phyloP scores from a whole-genome alignment of 1,140 invertebrate genomes.

The Leptinotarsa texana region DNA sequence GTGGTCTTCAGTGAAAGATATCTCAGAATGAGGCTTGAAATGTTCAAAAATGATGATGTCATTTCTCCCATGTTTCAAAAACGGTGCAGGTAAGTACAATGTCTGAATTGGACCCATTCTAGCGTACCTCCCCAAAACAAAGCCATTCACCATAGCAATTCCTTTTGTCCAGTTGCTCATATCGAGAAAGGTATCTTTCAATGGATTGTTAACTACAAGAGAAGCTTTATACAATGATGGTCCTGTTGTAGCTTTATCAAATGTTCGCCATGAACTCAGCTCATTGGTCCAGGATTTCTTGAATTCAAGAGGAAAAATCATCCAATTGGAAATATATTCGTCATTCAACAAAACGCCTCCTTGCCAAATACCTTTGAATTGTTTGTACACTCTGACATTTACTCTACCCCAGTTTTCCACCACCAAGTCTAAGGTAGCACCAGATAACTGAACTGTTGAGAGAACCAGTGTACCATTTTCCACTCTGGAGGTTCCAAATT shows the following conservation, averaged over 20 bases:
- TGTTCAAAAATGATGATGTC: slow-evolving; percentile 55
- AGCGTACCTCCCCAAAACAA: slow-evolving; percentile 66
- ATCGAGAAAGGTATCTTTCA: slow-evolving; percentile 52
- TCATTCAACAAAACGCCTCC: slow-evolving; percentile 56
- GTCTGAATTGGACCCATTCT: slow-evolving; percentile 63
- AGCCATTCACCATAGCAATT: slow-evolving; percentile 67
- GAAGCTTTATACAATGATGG: slow-evolving; percentile 51
- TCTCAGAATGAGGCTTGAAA: slow-evolving; percentile 39
- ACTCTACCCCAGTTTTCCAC: slow-evolving; percentile 21
- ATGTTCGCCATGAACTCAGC: slow-evolving; percentile 35
- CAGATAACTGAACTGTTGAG: neutral
- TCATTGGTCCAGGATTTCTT: slow-evolving; percentile 52
- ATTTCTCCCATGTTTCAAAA: slow-evolving; percentile 60
- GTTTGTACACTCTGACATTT: slow-evolving; percentile 36
- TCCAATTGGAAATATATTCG: slow-evolving; percentile 55
- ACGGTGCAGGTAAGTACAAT: slow-evolving; percentile 64
- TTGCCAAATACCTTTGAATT: slow-evolving; percentile 60
- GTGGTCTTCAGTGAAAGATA: slow-evolving; percentile 33
- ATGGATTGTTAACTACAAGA: slow-evolving; percentile 33
- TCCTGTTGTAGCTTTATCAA: slow-evolving; percentile 28
- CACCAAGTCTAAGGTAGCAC: slow-evolving; percentile 19
- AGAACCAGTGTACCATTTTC: slow-evolving; percentile 44
- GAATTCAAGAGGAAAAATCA: slow-evolving; percentile 61
- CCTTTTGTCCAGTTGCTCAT: slow-evolving; percentile 61
- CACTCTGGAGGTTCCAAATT: slow-evolving; percentile 57